Evolutionary conservation across 2,888 invertebrate genomes (phyloP).

Genomic region (Stenolophus ochropezus): DNA sequence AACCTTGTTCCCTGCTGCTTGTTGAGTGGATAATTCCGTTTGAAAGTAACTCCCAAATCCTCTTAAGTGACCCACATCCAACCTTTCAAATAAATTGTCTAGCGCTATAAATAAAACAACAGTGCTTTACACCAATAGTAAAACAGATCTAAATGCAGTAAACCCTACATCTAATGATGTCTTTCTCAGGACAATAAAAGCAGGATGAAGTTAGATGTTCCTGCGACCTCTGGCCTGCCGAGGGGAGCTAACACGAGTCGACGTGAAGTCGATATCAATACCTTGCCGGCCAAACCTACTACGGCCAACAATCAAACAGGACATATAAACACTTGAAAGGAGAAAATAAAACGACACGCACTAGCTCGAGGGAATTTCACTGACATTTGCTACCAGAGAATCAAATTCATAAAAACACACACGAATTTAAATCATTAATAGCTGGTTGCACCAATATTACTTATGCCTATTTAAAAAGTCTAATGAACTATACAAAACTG

Average conservation of each 20-base stretch:
- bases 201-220: constrained; percentile 46
- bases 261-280: constrained; percentile 43
- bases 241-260: background rate
- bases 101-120: constrained; percentile 33
- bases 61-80: constrained; percentile 38
- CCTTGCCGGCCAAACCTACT: background rate
- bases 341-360: constrained; percentile 32
- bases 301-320: constrained; percentile 11
- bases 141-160: constrained; percentile 44
- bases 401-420: background rate
- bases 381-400: constrained; percentile 2
- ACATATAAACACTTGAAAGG: constrained; percentile 37
- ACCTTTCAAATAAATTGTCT: constrained; percentile 44
- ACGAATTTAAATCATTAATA: background rate
- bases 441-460: too few species aligned
- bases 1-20: background rate
- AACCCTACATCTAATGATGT: constrained; percentile 50
- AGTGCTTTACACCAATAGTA: constrained; percentile 27
- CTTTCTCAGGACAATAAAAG: constrained; percentile 56
- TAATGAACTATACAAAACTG: too few species aligned
- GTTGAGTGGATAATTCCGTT: background rate
- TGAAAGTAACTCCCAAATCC: constrained; percentile 16
- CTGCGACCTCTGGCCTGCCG: constrained; percentile 12
- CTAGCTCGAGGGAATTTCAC: constrained; percentile 1
- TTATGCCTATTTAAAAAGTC: too few species aligned